Percentiles rank a stretch among this genome's conserved stretches.
Evolutionary conservation across 2,113 vertebrate species (phyloP).

Genomic region (Oreochromis aureus): DNA sequence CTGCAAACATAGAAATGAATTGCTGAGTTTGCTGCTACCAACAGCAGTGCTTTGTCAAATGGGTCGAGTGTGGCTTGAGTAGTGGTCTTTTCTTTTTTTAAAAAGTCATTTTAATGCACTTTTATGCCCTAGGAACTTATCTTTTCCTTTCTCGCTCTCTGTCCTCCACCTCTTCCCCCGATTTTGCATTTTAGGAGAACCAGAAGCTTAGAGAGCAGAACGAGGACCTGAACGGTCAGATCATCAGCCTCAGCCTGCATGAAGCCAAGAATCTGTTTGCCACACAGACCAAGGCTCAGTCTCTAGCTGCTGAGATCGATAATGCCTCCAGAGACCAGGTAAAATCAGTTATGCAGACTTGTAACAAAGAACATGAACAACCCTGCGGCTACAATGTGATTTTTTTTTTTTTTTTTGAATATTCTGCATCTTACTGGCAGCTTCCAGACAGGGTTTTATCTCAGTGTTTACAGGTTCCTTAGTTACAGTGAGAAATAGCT

Average conservation of each 20-base stretch:
- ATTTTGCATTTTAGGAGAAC: constrained; percentile 79
- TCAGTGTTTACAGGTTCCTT: background rate
- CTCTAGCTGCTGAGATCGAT: constrained; percentile 94
- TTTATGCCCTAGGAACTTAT: background rate
- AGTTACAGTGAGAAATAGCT: background rate
- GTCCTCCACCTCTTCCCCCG: background rate
- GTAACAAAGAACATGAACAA: background rate
- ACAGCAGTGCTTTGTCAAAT: background rate
- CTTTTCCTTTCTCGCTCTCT: background rate
- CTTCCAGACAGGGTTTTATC: background rate
- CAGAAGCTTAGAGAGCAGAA: constrained; percentile 94
- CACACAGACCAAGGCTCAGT: constrained; percentile 95
- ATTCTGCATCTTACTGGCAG: background rate
- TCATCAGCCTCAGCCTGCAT: constrained; percentile 92
- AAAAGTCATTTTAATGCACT: background rate
- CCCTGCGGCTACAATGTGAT: background rate
- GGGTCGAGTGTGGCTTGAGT: constrained; percentile 37
- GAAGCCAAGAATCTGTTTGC: constrained; percentile 97
- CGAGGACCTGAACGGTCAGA: constrained; percentile 93
- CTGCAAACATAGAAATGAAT: constrained; percentile 18
- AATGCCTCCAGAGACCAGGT: constrained; percentile 95
- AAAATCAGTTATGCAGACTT: background rate
- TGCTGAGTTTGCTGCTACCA: constrained; percentile 33
- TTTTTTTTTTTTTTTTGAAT: background rate
- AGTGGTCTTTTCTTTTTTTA: background rate